Evolutionary conservation across 2,888 invertebrate genomes (phyloP).

Genomic region (Leptopilina drosophilae): DNA sequence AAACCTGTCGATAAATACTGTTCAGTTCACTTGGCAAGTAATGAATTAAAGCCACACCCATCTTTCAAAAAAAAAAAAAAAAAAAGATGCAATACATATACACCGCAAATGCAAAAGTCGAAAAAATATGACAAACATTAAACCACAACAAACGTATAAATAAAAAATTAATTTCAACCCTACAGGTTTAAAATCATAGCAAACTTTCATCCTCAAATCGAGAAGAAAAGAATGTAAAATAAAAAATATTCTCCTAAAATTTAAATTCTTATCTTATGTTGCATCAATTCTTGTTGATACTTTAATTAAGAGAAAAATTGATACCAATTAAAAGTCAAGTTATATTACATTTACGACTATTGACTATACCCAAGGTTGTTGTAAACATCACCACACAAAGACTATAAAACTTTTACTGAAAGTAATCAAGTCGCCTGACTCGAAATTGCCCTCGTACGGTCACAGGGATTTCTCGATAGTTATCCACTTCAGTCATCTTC

Average conservation of each 20-base stretch:
- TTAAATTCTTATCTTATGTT: too few species aligned
- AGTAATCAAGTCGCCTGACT: slow-evolving; percentile 39
- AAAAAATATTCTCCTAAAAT: too few species aligned
- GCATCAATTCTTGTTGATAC: too few species aligned
- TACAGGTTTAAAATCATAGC: too few species aligned
- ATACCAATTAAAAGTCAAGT: slow-evolving; percentile 29
- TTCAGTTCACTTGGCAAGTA: slow-evolving; percentile 20
- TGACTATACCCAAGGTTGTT: slow-evolving; percentile 5
- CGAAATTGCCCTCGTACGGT: not conserved
- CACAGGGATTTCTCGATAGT: slow-evolving; percentile 15
- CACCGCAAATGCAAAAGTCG: not conserved
- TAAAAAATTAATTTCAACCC: not conserved
- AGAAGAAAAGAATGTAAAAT: too few species aligned
- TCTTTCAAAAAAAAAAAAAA: slow-evolving; percentile 22
- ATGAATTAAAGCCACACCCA: slow-evolving; percentile 29
- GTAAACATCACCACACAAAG: slow-evolving; percentile 28
- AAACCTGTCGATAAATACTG: slow-evolving; percentile 22
- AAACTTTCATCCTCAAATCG: too few species aligned
- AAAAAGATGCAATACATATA: not conserved
- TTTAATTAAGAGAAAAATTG: not conserved
- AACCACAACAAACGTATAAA: not conserved
- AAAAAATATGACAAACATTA: not conserved
- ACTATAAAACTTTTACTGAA: slow-evolving; percentile 30
- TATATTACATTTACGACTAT: slow-evolving; percentile 3
- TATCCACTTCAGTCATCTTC: slow-evolving; percentile 31